A percentile compares a stretch with the other conserved stretches of the same genome.
phyloP scores from a whole-genome alignment of 2,888 invertebrate genomes.

The Phyllotreta striolata region DNA sequence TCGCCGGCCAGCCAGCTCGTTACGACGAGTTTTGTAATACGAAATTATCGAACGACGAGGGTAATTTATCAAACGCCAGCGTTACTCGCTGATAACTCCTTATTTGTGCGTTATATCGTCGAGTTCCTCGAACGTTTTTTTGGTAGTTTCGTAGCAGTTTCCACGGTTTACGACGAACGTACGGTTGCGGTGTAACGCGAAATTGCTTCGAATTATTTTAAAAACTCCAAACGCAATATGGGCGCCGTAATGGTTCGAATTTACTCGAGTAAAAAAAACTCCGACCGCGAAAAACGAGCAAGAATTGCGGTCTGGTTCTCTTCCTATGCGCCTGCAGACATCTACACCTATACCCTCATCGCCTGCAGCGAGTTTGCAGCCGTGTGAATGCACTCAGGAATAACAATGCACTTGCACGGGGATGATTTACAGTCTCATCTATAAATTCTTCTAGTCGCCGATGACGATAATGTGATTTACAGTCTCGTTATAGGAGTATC shows the following conservation, averaged over 20 bases:
- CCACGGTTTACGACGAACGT: constrained; percentile 14
- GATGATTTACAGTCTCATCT: no score
- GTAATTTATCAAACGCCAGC: no score
- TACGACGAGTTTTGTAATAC: constrained; percentile 5
- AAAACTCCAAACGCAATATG: constrained; percentile 18
- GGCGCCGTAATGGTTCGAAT: constrained; percentile 10
- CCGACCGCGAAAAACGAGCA: constrained; percentile 14
- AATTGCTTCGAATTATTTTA: constrained; percentile 17
- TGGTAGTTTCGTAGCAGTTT: not conserved
- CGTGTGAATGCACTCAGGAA: constrained; percentile 21
- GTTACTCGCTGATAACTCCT: not conserved
- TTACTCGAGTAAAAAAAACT: constrained; percentile 13
- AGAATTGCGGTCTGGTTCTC: constrained; percentile 21
- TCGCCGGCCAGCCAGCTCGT: not conserved
- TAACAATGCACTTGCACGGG: not conserved
- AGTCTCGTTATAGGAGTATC: no score
- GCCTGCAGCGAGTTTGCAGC: constrained; percentile 5
- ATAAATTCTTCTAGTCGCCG: no score
- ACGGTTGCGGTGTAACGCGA: constrained; percentile 13
- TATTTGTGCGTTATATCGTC: not conserved
- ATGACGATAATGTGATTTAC: no score
- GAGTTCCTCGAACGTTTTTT: not conserved
- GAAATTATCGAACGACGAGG: not conserved
- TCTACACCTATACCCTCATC: not conserved
- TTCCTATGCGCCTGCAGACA: constrained; percentile 13